These are phyloP conservation scores for Homalodisca vitripennis DNA, from an alignment of 1,140 invertebrate genomes.

Conservation along the genomic window DNA sequence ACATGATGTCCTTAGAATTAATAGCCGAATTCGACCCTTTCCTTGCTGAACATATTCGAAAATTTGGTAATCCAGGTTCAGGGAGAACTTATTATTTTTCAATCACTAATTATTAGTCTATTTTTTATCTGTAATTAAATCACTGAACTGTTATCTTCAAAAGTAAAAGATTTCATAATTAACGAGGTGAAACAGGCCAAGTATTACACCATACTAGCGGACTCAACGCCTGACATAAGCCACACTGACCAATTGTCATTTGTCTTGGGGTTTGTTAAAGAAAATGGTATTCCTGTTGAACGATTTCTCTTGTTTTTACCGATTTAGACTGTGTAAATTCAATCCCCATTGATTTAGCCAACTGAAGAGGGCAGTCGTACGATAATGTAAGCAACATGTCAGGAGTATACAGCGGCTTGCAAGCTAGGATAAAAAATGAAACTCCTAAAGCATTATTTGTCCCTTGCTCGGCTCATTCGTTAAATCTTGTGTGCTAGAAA, in stretches of 20 bases:
- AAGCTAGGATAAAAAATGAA: constrained; percentile 38
- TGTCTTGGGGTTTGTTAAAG: constrained; percentile 43
- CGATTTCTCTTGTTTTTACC: constrained; percentile 31
- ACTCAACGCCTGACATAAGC: constrained; percentile 46
- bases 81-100: constrained; percentile 45
- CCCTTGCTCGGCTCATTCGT: too few species aligned
- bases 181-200: constrained; percentile 44
- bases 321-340: constrained; percentile 44
- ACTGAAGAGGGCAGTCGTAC: too few species aligned
- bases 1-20: constrained; percentile 43
- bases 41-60: constrained; percentile 43
- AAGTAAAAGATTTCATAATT: constrained; percentile 40
- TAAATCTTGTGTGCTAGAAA: constrained; percentile 42
- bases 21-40: constrained; percentile 46
- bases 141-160: constrained; percentile 42
- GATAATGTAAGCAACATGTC: too few species aligned
- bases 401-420: constrained; percentile 41
- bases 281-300: constrained; percentile 30
- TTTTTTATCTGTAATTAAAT: constrained; percentile 46
- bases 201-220: constrained; percentile 48
- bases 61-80: constrained; percentile 44
- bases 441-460: too few species aligned
- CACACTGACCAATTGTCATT: constrained; percentile 47
- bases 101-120: too few species aligned
- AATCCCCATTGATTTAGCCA: too few species aligned